phyloP scores from a whole-genome alignment of 2,797 vertebrate species.

The Onychomys torridus region DNA sequence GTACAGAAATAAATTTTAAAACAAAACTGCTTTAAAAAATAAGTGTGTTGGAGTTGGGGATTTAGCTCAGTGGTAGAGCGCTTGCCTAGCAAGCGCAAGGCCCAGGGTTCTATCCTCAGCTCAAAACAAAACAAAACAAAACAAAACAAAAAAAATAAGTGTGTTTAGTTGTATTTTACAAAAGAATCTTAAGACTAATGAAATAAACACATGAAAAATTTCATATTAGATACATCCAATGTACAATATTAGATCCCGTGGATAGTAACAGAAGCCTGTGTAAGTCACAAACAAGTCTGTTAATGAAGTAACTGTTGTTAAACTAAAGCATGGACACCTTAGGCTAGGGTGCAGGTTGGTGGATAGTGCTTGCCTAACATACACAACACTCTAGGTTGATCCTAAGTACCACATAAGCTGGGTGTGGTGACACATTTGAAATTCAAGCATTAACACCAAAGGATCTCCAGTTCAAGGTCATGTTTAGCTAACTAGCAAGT shows the following conservation, averaged over 20 bases:
- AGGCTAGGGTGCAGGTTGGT: no score
- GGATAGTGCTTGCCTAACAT: not conserved
- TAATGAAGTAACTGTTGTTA: not conserved
- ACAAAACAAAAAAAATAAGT: conserved; percentile 6
- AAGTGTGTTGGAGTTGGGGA: no score
- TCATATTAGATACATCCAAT: not conserved
- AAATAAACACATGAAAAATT: conserved; percentile 48
- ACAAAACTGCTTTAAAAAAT: conserved; percentile 46
- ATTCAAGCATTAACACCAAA: not conserved
- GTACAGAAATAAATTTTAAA: conserved; percentile 49
- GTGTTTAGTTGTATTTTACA: not conserved
- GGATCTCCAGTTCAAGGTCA: not conserved
- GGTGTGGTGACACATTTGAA: not conserved
- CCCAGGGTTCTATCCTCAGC: no score
- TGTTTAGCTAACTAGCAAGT: not conserved
- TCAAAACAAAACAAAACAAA: no score
- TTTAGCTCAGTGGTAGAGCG: no score
- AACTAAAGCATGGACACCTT: conserved; percentile 5
- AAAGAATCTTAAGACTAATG: conserved; percentile 31
- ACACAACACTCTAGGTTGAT: not conserved
- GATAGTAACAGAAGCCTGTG: not conserved
- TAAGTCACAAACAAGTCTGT: conserved; percentile 1
- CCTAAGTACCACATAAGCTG: not conserved
- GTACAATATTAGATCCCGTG: not conserved
- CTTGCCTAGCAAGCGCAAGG: no score